A percentile compares a stretch with the other conserved stretches of the same genome.
These are phyloP conservation scores for Arenaria interpres DNA, from an alignment of 2,113 vertebrate genomes.

Conservation along the genomic window DNA sequence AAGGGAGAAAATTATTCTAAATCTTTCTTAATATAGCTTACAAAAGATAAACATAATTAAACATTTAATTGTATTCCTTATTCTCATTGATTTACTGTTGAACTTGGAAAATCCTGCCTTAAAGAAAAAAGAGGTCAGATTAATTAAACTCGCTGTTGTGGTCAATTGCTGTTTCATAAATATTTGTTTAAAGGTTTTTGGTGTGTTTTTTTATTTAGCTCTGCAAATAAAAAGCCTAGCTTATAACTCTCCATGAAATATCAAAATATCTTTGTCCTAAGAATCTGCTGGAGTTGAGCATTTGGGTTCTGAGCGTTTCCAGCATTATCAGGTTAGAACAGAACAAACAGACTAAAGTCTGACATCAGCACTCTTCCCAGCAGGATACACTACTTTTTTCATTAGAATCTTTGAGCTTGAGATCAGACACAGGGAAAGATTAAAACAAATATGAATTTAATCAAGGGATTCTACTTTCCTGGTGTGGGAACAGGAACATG, in stretches of 20 bases:
- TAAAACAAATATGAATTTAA: slow-evolving; percentile 99
- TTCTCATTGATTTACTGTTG: background rate
- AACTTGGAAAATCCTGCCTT: slow-evolving; percentile 13
- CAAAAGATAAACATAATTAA: slow-evolving; percentile 10
- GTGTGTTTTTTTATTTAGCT: background rate
- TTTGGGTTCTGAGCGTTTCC: slow-evolving; percentile 47
- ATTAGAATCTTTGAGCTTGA: slow-evolving; percentile 83
- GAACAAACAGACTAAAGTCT: slow-evolving; percentile 75
- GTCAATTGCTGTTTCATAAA: slow-evolving; percentile 23
- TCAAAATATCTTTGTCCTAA: slow-evolving; percentile 63
- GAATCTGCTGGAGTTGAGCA: slow-evolving; percentile 43
- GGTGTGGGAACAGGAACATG: slow-evolving; percentile 83
- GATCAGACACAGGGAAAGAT: slow-evolving; percentile 89
- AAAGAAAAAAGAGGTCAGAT: slow-evolving; percentile 1
- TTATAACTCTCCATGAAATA: slow-evolving; percentile 41
- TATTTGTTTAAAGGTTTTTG: background rate
- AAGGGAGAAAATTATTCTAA: background rate
- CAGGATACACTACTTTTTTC: slow-evolving; percentile 78
- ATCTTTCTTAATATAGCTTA: background rate
- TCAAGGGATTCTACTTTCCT: slow-evolving; percentile 89
- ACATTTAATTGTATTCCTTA: background rate
- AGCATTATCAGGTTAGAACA: slow-evolving; percentile 75
- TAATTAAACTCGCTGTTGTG: slow-evolving; percentile 43
- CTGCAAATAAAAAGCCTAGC: slow-evolving; percentile 41
- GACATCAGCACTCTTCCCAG: slow-evolving; percentile 78